These are phyloP conservation scores for Chromis chromis DNA, from an alignment of 2,797 vertebrate species.

Conservation along the genomic window DNA sequence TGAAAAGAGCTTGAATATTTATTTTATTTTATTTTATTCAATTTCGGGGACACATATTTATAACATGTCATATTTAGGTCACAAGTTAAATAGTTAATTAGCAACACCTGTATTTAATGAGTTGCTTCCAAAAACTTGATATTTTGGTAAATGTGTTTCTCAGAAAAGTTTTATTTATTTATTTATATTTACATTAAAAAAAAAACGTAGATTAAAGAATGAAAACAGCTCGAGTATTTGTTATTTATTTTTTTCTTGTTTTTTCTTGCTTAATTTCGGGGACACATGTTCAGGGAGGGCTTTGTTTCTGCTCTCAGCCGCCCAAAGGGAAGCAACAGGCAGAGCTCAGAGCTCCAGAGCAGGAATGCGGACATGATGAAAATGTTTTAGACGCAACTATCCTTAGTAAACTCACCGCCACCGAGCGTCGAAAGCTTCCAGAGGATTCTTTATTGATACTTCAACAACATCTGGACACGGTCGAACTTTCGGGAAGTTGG, in stretches of 20 bases:
- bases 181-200: no score
- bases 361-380: slow-evolving; percentile 94
- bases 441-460: neutral
- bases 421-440: slow-evolving; percentile 49
- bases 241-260: neutral
- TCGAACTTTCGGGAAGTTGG: slow-evolving; percentile 12
- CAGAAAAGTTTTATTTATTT: no score
- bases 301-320: slow-evolving; percentile 43
- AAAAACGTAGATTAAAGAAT: no score
- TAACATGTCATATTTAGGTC: no score
- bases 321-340: slow-evolving; percentile 53
- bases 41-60: no score
- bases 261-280: slow-evolving; percentile 5
- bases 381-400: slow-evolving; percentile 76
- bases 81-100: no score
- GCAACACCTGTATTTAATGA: no score
- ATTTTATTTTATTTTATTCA: no score
- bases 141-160: no score
- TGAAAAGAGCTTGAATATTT: no score
- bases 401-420: slow-evolving; percentile 58
- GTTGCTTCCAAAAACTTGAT: no score
- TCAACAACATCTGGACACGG: slow-evolving; percentile 32
- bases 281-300: slow-evolving; percentile 60
- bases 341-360: slow-evolving; percentile 66
- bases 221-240: neutral